phyloP scores from a whole-genome alignment of 2,113 vertebrate species.

The Cygnus buccinator region DNA sequence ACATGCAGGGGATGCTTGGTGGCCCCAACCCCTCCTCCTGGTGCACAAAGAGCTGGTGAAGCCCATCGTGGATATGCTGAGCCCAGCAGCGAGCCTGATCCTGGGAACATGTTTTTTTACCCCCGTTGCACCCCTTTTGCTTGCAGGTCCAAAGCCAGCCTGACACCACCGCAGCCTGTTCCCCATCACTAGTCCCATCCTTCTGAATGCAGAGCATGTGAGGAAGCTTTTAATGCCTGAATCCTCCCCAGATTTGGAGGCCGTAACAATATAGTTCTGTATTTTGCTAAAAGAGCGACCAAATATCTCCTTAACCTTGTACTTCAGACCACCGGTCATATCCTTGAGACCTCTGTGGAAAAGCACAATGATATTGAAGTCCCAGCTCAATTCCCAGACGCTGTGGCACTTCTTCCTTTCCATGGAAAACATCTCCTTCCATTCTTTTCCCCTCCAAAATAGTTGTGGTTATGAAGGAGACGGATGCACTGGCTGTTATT shows the following conservation, averaged over 20 bases:
- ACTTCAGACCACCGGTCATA: not conserved
- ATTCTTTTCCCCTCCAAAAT: not conserved
- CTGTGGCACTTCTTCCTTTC: not conserved
- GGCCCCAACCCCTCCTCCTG: not conserved
- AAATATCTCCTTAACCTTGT: not conserved
- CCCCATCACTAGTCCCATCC: not conserved
- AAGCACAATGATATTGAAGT: rapidly evolving
- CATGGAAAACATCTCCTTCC: not conserved
- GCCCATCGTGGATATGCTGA: not conserved
- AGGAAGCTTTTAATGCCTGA: not conserved
- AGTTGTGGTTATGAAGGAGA: rapidly evolving
- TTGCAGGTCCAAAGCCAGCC: not conserved
- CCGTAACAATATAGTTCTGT: rapidly evolving
- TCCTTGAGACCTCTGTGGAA: not conserved
- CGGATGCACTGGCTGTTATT: not conserved
- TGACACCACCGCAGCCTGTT: not conserved
- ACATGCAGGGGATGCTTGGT: not conserved
- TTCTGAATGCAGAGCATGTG: rapidly evolving
- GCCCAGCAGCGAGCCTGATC: not conserved
- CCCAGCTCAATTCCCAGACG: not conserved
- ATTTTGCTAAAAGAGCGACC: not conserved
- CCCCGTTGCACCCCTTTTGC: not conserved
- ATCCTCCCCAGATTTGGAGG: not conserved
- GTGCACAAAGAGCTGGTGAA: not conserved
- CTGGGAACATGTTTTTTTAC: rapidly evolving